A percentile compares a stretch with the other conserved stretches of the same genome.
These are phyloP conservation scores for Myxocyprinus asiaticus DNA, from an alignment of 2,113 vertebrate species.

Conservation along the genomic window DNA sequence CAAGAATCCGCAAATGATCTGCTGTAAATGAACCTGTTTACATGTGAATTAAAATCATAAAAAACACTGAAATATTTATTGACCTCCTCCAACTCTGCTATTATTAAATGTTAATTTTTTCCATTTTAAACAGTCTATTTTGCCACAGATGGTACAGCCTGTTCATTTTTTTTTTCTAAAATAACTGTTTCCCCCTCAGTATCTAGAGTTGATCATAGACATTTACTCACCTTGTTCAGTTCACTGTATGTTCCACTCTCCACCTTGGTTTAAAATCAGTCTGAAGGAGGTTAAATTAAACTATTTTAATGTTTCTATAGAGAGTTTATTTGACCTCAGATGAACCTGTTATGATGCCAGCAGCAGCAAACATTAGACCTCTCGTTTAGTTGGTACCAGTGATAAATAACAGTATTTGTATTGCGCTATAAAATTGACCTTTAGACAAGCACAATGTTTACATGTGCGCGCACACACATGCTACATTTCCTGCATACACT, in stretches of 20 bases:
- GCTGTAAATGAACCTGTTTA: not conserved
- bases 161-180: too few relatives aligned
- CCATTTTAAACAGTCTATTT: too few relatives aligned
- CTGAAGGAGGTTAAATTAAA: not conserved
- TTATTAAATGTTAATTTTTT: too few relatives aligned
- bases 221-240: not conserved
- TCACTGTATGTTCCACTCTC: not conserved
- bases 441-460: constrained; percentile 13
- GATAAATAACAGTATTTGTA: not conserved
- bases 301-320: not conserved
- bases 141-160: too few relatives aligned
- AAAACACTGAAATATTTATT: too few relatives aligned
- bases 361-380: not conserved
- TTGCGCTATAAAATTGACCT: not conserved
- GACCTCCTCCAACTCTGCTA: too few relatives aligned
- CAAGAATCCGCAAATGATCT: not conserved
- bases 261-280: too few relatives aligned
- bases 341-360: not conserved
- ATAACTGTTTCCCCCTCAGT: too few relatives aligned
- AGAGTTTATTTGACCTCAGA: not conserved
- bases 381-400: not conserved
- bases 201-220: not conserved
- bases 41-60: too few relatives aligned
- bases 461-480: not conserved
- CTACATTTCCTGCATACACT: too few relatives aligned